These are phyloP conservation scores for Oceanodroma tethys DNA, from an alignment of 2,113 vertebrate genomes.

Conservation along the genomic window DNA sequence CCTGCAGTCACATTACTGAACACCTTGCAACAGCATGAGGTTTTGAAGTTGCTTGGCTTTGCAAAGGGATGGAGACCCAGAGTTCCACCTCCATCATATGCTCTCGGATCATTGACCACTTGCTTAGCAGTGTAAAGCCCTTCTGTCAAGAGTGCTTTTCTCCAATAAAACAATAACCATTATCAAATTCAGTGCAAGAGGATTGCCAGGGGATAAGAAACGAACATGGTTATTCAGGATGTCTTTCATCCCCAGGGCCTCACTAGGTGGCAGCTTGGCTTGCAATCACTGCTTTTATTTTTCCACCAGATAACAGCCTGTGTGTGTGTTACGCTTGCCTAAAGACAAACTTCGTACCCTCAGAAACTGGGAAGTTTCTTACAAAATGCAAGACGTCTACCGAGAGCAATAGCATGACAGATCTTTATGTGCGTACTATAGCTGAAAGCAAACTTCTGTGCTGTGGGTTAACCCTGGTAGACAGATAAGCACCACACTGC, in stretches of 20 bases:
- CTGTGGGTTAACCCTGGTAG: neutral
- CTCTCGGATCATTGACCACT: neutral
- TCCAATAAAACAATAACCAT: neutral
- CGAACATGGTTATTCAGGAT: neutral
- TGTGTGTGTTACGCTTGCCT: neutral
- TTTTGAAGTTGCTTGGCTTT: neutral
- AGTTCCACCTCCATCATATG: neutral
- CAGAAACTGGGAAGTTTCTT: neutral
- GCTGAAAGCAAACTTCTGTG: neutral
- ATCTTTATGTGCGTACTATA: neutral
- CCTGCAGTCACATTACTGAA: neutral
- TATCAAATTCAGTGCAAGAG: conserved; percentile 51
- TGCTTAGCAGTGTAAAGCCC: neutral
- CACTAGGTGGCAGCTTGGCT: neutral
- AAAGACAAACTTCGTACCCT: neutral
- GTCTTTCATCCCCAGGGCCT: neutral
- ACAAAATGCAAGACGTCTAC: neutral
- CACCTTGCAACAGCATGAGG: too few relatives aligned
- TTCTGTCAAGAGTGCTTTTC: neutral
- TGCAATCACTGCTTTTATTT: neutral
- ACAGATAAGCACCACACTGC: neutral
- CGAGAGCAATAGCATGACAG: neutral
- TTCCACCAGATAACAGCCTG: neutral
- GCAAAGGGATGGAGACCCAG: neutral
- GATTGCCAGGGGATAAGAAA: neutral